Percentiles rank a stretch among this genome's conserved stretches.
These are phyloP conservation scores for Cyclophora punctaria DNA, from an alignment of 2,888 invertebrate genomes.

Conservation along the genomic window DNA sequence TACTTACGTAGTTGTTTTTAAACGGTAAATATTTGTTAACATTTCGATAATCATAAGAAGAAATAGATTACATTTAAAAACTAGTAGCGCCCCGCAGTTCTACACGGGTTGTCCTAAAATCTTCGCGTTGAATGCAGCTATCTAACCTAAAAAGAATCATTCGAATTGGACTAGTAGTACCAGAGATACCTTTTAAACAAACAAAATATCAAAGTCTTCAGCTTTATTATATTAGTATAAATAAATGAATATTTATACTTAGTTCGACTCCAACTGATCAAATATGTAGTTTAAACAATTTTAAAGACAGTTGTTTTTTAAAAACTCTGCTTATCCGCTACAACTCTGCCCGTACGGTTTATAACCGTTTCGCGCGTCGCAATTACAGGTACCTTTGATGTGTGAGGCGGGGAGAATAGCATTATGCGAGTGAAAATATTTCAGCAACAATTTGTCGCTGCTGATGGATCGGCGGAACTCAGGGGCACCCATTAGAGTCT, in stretches of 20 bases:
- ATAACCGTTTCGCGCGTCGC: conserved; percentile 19
- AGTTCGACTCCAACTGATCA: too few relatives aligned
- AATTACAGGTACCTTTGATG: conserved; percentile 34
- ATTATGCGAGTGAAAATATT: conserved; percentile 34
- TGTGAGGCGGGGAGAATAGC: conserved; percentile 30
- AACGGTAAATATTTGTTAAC: too few relatives aligned
- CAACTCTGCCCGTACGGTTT: conserved; percentile 8
- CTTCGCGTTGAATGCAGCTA: too few relatives aligned
- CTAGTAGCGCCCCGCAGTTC: too few relatives aligned
- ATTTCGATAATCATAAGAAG: too few relatives aligned
- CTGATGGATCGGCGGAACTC: conserved; percentile 22
- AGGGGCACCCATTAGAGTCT: too few relatives aligned
- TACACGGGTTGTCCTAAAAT: too few relatives aligned
- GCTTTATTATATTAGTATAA: neutral
- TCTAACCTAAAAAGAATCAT: too few relatives aligned
- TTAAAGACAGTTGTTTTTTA: neutral
- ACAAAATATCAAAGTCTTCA: neutral
- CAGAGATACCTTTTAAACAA: neutral
- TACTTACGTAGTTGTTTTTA: too few relatives aligned
- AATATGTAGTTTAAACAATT: too few relatives aligned
- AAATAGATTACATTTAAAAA: too few relatives aligned
- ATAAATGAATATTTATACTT: neutral
- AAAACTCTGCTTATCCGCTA: conserved; percentile 3
- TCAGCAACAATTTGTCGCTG: conserved; percentile 27
- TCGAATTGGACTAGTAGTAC: too few relatives aligned